Conservation (phyloP, 2,888 invertebrate genomes). For the Temnothorax unifasciatus region DNA sequence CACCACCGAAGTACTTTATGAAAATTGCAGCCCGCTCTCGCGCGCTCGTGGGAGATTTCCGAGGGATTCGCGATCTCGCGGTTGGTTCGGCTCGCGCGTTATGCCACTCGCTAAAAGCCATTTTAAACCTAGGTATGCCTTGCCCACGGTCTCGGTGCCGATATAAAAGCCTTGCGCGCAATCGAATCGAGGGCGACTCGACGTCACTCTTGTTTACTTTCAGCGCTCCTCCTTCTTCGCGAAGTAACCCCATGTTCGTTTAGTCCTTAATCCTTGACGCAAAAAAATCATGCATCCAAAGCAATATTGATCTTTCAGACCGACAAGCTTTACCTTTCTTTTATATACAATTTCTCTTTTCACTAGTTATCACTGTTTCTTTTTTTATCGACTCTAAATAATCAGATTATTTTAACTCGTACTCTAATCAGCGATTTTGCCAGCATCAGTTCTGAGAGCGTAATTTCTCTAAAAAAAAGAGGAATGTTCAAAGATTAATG, state of each 20-base stretch:
- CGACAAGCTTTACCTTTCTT: not conserved
- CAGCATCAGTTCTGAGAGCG: not conserved
- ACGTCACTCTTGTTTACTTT: slow-evolving; percentile 23
- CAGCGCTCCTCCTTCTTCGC: not conserved
- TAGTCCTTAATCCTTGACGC: not conserved
- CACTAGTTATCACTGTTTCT: not conserved
- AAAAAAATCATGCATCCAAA: not conserved
- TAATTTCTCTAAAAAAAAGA: not conserved
- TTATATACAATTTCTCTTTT: not conserved
- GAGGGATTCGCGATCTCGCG: slow-evolving; percentile 36
- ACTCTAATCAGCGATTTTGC: not conserved
- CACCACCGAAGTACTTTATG: slow-evolving; percentile 23
- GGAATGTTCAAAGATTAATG: not conserved
- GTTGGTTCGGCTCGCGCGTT: not conserved
- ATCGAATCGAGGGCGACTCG: slow-evolving; percentile 1
- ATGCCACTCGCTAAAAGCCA: slow-evolving; percentile 10
- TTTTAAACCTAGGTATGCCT: not conserved
- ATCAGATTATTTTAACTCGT: not conserved
- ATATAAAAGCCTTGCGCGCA: slow-evolving; percentile 18
- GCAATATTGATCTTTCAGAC: not conserved
- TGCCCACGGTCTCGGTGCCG: not conserved
- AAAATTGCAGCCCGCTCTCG: slow-evolving; percentile 42
- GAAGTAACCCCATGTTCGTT: not conserved
- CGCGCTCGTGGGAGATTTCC: slow-evolving; percentile 12
- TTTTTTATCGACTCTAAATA: not conserved